Evolutionary conservation across 2,888 invertebrate species (phyloP), one percentile per base, ranked within the genome.

Genomic region (Hecatera dysodea): DNA sequence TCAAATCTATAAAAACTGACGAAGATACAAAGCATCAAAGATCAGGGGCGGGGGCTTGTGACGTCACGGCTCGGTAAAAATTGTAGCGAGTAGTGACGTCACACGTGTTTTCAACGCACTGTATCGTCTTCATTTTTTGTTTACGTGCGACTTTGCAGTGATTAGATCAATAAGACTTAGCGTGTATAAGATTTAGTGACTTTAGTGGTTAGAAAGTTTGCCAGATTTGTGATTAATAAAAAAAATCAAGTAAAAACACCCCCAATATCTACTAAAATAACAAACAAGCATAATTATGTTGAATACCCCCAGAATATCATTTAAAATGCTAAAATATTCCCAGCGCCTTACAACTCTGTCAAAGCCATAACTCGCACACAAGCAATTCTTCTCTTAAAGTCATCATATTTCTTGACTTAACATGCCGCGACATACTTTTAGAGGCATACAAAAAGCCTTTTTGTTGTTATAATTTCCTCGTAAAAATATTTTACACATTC

Each of bases 401-500:
- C 72, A 71, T 60, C 71, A 62, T 82, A 69, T 81, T 77, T 81
- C 76, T 53, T 78, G 44, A 27, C 67, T 39, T 56, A 62, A 64
- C 48, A 27, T 63, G 56, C 67, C 53, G 39, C 42, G 52, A 71
- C 68, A 62, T 69, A 71, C 63, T 78, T 74, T 83, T 48, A 73
- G n/a, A 66, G 57, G 48, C 66, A 55, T 71, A 63, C 48, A 63
- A 48, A 44, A 55, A 53, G 63, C 44, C 36, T 69, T 67, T 77
- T 75, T 82, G 69, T n/a, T 64, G 67, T 71, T 64, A 78, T 82
- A 75, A 81, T 83, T 69, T 19, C 63, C 55, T 73, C 69, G 59
- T 77, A 81, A 84, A 83, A 70, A 80, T 79, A 82, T 83, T 80
- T 82, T 65, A 79, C 81, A 79, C 68, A 81, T 72, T 75, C 73